Conservation (phyloP, 2,888 invertebrate genomes). For the Ormyrus thymus region DNA sequence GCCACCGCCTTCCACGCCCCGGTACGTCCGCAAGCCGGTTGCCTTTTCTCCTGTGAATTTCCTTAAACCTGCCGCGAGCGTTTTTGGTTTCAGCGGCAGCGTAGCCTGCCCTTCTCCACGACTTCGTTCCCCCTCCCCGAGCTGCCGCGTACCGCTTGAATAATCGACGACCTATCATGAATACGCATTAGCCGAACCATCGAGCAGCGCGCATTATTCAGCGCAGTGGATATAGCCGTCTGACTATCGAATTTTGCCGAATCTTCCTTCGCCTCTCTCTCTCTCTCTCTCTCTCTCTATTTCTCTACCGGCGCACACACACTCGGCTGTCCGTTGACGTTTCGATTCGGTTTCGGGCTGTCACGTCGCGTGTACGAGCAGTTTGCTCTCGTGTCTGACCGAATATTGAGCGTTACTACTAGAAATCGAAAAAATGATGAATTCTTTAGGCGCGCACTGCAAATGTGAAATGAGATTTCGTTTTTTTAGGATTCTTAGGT, state of each 20-base stretch:
- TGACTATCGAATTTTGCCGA: slow-evolving; percentile 45
- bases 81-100: no score
- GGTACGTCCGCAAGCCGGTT: no score
- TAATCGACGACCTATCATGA: slow-evolving; percentile 53
- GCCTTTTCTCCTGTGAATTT: no score
- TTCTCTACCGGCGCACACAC: no score
- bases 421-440: slow-evolving; percentile 8
- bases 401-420: background rate
- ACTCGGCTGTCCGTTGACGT: no score
- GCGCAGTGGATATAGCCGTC: background rate
- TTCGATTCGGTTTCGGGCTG: background rate
- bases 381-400: background rate
- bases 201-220: slow-evolving; percentile 48
- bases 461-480: no score
- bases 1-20: no score
- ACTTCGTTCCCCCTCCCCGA: background rate
- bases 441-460: background rate
- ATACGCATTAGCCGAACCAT: slow-evolving; percentile 51
- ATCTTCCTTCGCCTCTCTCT: slow-evolving; percentile 1
- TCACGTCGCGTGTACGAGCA: background rate
- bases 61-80: no score
- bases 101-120: background rate
- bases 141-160: slow-evolving; percentile 31
- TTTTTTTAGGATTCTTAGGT: no score
- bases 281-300: no score